Evolutionary conservation across 2,797 vertebrate species (phyloP).

Genomic region (Oreochromis mossambicus): DNA sequence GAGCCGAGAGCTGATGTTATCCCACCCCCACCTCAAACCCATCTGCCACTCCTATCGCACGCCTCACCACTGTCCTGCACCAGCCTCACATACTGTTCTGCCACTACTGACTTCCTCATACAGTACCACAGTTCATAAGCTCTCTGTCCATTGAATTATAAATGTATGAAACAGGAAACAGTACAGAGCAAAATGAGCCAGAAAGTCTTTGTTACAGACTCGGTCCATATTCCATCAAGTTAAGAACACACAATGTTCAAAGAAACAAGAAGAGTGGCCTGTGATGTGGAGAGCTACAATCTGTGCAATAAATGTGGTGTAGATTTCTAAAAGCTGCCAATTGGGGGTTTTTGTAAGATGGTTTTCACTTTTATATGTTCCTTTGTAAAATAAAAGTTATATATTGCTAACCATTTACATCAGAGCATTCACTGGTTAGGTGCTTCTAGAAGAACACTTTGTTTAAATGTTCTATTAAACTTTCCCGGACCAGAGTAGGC

Average conservation of each 20-base stretch:
- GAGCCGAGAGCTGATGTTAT: fast-evolving
- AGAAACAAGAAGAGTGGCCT: neutral
- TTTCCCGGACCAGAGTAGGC: fast-evolving
- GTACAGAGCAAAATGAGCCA: neutral
- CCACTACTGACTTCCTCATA: neutral
- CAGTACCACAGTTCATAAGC: neutral
- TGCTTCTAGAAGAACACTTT: neutral
- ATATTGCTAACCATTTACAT: neutral
- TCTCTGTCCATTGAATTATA: neutral
- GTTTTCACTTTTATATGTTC: neutral
- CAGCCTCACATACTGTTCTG: neutral
- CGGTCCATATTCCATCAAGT: neutral
- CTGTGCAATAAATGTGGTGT: neutral
- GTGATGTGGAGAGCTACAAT: neutral
- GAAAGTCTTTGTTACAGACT: neutral
- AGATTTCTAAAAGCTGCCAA: neutral
- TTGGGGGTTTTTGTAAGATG: neutral
- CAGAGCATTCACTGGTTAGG: neutral
- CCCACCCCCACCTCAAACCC: neutral
- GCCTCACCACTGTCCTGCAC: neutral
- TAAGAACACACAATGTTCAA: neutral
- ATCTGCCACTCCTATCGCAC: neutral
- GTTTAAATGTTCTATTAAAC: neutral
- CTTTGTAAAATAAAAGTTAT: neutral
- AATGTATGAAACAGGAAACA: neutral